Conservation (phyloP, 2,113 vertebrate species). For the Apodemus sylvaticus region DNA sequence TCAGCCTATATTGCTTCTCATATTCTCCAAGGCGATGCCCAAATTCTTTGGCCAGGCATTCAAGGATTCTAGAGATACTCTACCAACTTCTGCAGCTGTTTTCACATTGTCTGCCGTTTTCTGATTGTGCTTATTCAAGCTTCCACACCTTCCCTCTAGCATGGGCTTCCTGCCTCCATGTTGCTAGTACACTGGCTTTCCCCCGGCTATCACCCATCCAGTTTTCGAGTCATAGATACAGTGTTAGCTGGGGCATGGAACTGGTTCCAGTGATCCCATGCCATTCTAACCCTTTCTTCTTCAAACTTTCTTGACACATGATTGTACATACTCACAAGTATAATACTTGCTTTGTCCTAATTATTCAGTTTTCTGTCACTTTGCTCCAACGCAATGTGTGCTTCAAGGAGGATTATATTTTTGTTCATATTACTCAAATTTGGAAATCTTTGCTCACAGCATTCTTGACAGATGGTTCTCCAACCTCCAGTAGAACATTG, state of each 20-base stretch:
- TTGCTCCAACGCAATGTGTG: slow-evolving; percentile 40
- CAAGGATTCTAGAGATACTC: neutral
- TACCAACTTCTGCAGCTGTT: neutral
- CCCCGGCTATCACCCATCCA: neutral
- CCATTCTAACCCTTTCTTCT: neutral
- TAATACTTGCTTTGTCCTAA: slow-evolving; percentile 34
- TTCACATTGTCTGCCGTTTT: neutral
- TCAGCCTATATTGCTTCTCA: neutral
- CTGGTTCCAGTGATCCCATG: neutral
- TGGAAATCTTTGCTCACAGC: slow-evolving; percentile 54
- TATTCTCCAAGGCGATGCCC: neutral
- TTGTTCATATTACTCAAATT: slow-evolving; percentile 65
- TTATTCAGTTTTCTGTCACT: slow-evolving; percentile 55
- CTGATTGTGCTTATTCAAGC: neutral
- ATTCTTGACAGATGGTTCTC: slow-evolving; percentile 69
- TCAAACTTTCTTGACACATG: neutral
- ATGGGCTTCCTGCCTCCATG: neutral
- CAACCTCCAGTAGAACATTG: slow-evolving; percentile 60
- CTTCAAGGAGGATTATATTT: slow-evolving; percentile 58
- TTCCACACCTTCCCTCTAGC: neutral
- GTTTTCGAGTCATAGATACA: neutral
- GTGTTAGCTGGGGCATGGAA: neutral
- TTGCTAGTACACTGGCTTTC: neutral
- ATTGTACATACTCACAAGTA: neutral
- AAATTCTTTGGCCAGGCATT: neutral